Conservation (phyloP, 1,140 invertebrate species). For the Zaprionus vittiger region DNA sequence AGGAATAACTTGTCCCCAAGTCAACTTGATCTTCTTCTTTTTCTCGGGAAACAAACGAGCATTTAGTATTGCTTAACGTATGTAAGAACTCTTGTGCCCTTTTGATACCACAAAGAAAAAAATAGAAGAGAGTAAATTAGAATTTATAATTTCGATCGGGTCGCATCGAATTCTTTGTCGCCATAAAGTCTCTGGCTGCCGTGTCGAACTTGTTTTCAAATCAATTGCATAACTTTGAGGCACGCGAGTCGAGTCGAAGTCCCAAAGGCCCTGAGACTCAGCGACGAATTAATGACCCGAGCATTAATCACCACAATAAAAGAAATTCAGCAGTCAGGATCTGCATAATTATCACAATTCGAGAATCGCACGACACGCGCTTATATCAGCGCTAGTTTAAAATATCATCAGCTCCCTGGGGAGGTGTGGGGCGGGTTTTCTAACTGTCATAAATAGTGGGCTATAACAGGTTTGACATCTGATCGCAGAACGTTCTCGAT, state of each 20-base stretch:
- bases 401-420: slow-evolving; percentile 1
- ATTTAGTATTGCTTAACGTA: neutral
- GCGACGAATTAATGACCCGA: slow-evolving; percentile 7
- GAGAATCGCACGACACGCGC: slow-evolving; percentile 14
- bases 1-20: slow-evolving; percentile 35
- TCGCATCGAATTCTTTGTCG: slow-evolving; percentile 35
- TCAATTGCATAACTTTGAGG: slow-evolving; percentile 60
- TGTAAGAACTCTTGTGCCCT: slow-evolving; percentile 1
- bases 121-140: slow-evolving; percentile 43
- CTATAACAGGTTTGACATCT: slow-evolving; percentile 56
- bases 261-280: slow-evolving; percentile 3
- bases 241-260: slow-evolving; percentile 36
- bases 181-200: slow-evolving; percentile 61
- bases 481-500: slow-evolving; percentile 29
- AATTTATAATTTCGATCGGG: slow-evolving; percentile 68
- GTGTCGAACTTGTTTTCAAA: slow-evolving; percentile 41
- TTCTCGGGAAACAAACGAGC: neutral
- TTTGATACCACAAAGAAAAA: slow-evolving; percentile 6
- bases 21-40: slow-evolving; percentile 12
- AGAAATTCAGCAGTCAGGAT: slow-evolving; percentile 29
- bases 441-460: slow-evolving; percentile 50
- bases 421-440: neutral
- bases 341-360: slow-evolving; percentile 27
- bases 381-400: slow-evolving; percentile 1
- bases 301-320: slow-evolving; percentile 50